A percentile compares a stretch with the other conserved stretches of the same genome.
These are phyloP conservation scores for Sesia apiformis DNA, from an alignment of 2,888 invertebrate species.

Conservation along the genomic window DNA sequence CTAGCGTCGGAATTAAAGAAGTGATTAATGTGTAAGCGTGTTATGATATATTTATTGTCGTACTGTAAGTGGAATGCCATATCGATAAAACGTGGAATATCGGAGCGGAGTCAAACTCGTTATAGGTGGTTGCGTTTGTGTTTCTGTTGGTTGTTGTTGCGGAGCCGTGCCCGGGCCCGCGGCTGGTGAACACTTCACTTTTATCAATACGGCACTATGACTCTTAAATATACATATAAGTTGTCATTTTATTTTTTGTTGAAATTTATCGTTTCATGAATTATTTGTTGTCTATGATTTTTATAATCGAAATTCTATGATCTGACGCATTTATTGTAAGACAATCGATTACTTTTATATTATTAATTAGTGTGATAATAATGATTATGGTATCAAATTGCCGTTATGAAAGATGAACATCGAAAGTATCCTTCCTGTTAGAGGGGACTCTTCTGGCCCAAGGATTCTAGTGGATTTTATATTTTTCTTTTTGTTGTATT, in stretches of 20 bases:
- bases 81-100: conserved; percentile 72
- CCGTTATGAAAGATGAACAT: conserved; percentile 72
- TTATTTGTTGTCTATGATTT: conserved; percentile 71
- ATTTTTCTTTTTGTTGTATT: conserved; percentile 74
- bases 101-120: conserved; percentile 72
- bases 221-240: conserved; percentile 59
- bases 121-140: conserved; percentile 50
- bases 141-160: conserved; percentile 54
- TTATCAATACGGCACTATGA: conserved; percentile 72
- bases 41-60: conserved; percentile 70
- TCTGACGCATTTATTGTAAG: conserved; percentile 76
- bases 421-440: conserved; percentile 76
- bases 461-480: conserved; percentile 74
- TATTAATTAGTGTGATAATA: conserved; percentile 75
- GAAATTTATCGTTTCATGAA: conserved; percentile 68
- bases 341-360: conserved; percentile 74
- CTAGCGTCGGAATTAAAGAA: conserved; percentile 75
- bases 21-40: conserved; percentile 75
- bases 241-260: conserved; percentile 68
- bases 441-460: conserved; percentile 73
- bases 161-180: conserved; percentile 32
- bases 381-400: conserved; percentile 71
- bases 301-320: conserved; percentile 72
- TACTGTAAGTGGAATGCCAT: conserved; percentile 74
- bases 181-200: conserved; percentile 58